phyloP scores from a whole-genome alignment of 2,888 invertebrate genomes.

The Phyto melanocephala region DNA sequence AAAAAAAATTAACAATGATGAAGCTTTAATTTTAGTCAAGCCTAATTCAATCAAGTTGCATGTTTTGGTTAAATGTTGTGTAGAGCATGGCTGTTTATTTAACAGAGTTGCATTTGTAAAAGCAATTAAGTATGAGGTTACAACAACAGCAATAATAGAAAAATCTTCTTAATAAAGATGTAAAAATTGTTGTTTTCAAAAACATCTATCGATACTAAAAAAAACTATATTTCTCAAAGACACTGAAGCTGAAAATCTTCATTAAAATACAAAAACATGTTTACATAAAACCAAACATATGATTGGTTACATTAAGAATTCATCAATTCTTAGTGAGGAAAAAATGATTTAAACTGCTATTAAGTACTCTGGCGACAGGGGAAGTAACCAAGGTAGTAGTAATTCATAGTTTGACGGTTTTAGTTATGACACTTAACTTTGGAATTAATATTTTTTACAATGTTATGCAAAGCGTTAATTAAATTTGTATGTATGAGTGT shows the following conservation, averaged over 20 bases:
- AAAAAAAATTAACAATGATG: neutral
- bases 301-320: neutral
- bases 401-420: neutral
- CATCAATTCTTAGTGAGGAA: neutral
- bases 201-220: slow-evolving; percentile 13
- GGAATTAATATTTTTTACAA: neutral
- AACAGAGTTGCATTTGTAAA: slow-evolving; percentile 26
- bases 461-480: neutral
- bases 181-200: slow-evolving; percentile 1
- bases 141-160: neutral
- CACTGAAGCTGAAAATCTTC: neutral
- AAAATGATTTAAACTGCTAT: neutral
- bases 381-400: neutral
- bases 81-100: slow-evolving; percentile 2
- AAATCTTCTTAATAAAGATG: slow-evolving; percentile 9
- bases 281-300: neutral
- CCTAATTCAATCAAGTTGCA: neutral
- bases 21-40: slow-evolving; percentile 5
- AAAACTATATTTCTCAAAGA: neutral
- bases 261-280: neutral
- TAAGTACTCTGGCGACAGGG: neutral
- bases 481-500: too few relatives aligned
- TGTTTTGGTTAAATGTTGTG: neutral
- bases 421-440: neutral
- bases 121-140: slow-evolving; percentile 8